A percentile compares a stretch with the other conserved stretches of the same genome.
Conservation (phyloP, 1,140 invertebrate species). For the Andrena cerasifolii region DNA sequence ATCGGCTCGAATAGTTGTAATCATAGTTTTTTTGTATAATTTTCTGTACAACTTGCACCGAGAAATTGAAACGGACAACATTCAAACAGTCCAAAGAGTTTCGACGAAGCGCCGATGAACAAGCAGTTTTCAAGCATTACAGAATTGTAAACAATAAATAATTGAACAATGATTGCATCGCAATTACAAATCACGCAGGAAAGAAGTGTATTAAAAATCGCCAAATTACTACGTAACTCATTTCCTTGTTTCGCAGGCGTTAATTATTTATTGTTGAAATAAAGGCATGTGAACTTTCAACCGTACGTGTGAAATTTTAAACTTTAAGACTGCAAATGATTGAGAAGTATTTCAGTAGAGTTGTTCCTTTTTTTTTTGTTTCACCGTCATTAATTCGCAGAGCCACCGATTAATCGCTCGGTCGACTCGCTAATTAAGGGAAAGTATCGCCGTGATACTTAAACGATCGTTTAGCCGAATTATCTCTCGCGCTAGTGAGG, state of each 20-base stretch:
- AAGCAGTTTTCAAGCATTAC: background rate
- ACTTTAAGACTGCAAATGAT: conserved; percentile 11
- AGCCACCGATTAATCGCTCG: conserved; percentile 4
- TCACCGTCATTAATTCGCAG: background rate
- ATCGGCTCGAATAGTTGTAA: too few relatives aligned
- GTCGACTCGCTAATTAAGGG: background rate
- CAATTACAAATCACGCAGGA: background rate
- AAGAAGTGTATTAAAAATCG: background rate
- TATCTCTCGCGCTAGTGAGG: background rate
- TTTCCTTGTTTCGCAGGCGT: background rate
- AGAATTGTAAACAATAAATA: conserved; percentile 20
- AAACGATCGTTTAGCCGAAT: background rate
- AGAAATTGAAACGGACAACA: background rate
- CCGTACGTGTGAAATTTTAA: background rate
- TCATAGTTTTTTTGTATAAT: background rate
- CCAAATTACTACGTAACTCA: background rate
- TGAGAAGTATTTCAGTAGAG: conserved; percentile 3
- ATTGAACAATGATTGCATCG: background rate
- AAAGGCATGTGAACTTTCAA: background rate
- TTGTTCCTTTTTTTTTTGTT: conserved; percentile 30
- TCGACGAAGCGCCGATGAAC: background rate
- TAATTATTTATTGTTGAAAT: conserved; percentile 36
- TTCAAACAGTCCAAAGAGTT: background rate
- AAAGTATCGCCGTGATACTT: conserved; percentile 4
- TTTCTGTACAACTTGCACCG: background rate